Base-by-base conservation (phyloP, 2,888 invertebrate genomes). In the Hermodice carunculata region DNA sequence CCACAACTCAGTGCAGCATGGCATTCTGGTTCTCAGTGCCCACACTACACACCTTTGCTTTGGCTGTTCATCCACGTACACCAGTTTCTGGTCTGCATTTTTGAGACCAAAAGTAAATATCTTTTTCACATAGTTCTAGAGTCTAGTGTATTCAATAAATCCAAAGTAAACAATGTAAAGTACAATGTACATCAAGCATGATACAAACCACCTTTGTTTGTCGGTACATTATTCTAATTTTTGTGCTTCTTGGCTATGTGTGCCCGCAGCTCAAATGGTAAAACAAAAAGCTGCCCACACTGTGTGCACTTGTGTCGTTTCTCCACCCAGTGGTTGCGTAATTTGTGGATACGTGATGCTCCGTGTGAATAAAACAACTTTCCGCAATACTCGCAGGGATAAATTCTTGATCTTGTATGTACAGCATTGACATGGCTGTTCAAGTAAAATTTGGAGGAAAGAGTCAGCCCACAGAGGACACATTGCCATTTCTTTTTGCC, bases 361-460 rank as follows among this genome's bases (percentile, higher is more conserved):
- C 74, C 74, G 4, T 73, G 71, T 2, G 71, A 73, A 57, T 74
- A 74, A 61, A 70, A 74, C 57, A 73, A 64, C 34, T 67, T 65
- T 53, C 73, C 71, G 44, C 74, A 74, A 26, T 70, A 44, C 61
- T 74, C 74, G 48, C 74, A 74, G n/a, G 74, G 74, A 60, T 74
- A 74, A 26, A 74, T 69, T 26, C 74, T 66, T 0, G 74, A 68
- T 19, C 66, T 49, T 11, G 74, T 74, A 70, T 74, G 74, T 48
- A 74, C 69, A 11, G 74, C 74, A 26, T 74, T 74, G 63, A 74
- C 68, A 61, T 74, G 74, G 57, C 73, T 74, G 49, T 73, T 74
- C 46, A 74, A 58, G 62, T 74, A 74, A 66, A 61, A 69, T 63
- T 74, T 74, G 49, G 74, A 70, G 8, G 74, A 74, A 24, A 74